Evolutionary conservation across 2,888 invertebrate genomes (phyloP), one percentile per base, ranked within the genome.

Genomic region (Dendrolimus houi): DNA sequence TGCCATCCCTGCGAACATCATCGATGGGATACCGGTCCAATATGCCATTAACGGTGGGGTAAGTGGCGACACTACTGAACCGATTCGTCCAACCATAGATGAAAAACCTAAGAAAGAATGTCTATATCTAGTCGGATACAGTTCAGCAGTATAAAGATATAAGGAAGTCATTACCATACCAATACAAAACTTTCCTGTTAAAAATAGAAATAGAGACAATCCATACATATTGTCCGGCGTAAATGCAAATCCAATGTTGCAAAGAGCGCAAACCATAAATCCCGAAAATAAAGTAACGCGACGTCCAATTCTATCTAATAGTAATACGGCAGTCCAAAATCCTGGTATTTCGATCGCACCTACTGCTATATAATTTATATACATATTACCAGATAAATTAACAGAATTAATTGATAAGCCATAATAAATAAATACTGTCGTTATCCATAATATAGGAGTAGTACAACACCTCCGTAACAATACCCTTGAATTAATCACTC

Each of bases 331-430:
- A 53, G 93, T 74, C 71, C 93, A 85, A 72, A 93, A 95, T 0
- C 94, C 95, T 6, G 96, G 96, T 64, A 96, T 93, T 77, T 96
- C 96, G 47, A 94, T 91, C 42, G 92, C 78, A 8, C 92, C 86
- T 8, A 92, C 92, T 41, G 93, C 80, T 55, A 95, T 93, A 71
- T 96, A 96, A 79, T 96, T 96, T 9, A 94, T 71, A 75, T 96
- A 95, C 75, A 94, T 94, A 77, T 95, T 93, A 7, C 96, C 96
- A 54, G 93, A 92, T 61, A 96, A 83, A 54, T 93, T 91, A 7
- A 95, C 95, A 0, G 96, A 94, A 80, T 95, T 96, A 56, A 96
- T 87, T 12, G 95, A 95, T 59, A 96, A 81, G 0, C 96, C 96
- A 68, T 95, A 96, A 77, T 95, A 96, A 55, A 96, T 93, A 63